Evolutionary conservation across 2,888 invertebrate genomes (phyloP).

Genomic region (Pandemis corylana): DNA sequence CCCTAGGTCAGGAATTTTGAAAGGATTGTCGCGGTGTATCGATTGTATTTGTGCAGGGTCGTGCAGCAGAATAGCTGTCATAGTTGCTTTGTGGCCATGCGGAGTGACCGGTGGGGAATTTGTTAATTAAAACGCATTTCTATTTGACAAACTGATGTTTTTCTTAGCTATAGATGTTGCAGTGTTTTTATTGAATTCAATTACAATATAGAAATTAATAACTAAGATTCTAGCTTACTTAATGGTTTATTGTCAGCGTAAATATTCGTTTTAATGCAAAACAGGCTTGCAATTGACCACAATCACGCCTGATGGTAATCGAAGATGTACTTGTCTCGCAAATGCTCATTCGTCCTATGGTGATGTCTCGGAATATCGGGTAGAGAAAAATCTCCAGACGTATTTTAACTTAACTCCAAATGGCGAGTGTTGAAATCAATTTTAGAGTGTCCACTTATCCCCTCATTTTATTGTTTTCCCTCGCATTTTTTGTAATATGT

Average conservation of each 20-base stretch:
- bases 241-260: background rate
- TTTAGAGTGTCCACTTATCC: conserved; percentile 73
- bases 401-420: background rate
- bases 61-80: conserved; percentile 64
- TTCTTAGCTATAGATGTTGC: conserved; percentile 5
- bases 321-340: too few relatives aligned
- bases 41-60: conserved; percentile 51
- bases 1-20: conserved; percentile 60
- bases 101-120: conserved; percentile 64
- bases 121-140: conserved; percentile 68
- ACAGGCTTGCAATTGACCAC: too few relatives aligned
- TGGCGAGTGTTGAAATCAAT: conserved; percentile 52
- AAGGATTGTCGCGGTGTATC: conserved; percentile 55
- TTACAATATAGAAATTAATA: background rate
- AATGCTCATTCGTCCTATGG: too few relatives aligned
- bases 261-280: background rate
- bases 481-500: conserved; percentile 83
- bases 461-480: conserved; percentile 81
- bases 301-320: too few relatives aligned
- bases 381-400: background rate
- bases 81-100: conserved; percentile 66
- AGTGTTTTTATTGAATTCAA: background rate
- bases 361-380: background rate
- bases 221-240: background rate
- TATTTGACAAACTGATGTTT: conserved; percentile 54